Evolutionary conservation across 2,888 invertebrate species (phyloP), one percentile per base, ranked within the genome.

Genomic region (Bhutanitis thaidina): DNA sequence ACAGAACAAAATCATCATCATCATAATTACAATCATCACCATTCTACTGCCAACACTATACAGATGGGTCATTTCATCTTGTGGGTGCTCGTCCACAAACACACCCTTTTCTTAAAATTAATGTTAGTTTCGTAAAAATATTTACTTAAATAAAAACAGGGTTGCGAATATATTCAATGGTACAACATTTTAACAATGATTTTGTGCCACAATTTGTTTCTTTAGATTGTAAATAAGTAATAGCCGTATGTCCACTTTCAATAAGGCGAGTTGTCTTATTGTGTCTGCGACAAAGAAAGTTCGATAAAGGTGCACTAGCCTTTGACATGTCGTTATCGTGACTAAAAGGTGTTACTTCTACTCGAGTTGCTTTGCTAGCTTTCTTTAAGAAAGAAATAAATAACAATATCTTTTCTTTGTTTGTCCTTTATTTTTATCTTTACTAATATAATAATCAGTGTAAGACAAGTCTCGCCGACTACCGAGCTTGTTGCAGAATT

Each of bases 211-310:
- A 36, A 14, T 27, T 44, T 20, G 9, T 10, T 27, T 36, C 27
- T 35, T 12, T 9, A 20, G 20, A 43, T 32, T 13, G 14, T 39
- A 46, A 32, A 25, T 38, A 29, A 46, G 30, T 58, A 59, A 57
- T 59, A 57, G 58, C 51, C 59, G 57, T 58, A 59, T 54, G 55
- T 59, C 57, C 56, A 52, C 56, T 59, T 57, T 56, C 60, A 59
- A 59, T 59, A 59, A 56, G 43, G 45, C 54, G 15, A 40, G 35
- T 51, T 27, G 40, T 15, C 40, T 41, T 51, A 51, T 51, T 51
- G 50, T 45, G 45, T 45, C 40, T 51, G 29, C 47, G 29, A 51
- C 50, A 51, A 47, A 47, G 39, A 39, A 47, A 39, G 10, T 47
- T 39, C 43, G 43, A 47, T 40, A 45, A 45, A 40, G 50, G 50